Conservation (phyloP, 1,140 invertebrate species). For the Helicoverpa zea region DNA sequence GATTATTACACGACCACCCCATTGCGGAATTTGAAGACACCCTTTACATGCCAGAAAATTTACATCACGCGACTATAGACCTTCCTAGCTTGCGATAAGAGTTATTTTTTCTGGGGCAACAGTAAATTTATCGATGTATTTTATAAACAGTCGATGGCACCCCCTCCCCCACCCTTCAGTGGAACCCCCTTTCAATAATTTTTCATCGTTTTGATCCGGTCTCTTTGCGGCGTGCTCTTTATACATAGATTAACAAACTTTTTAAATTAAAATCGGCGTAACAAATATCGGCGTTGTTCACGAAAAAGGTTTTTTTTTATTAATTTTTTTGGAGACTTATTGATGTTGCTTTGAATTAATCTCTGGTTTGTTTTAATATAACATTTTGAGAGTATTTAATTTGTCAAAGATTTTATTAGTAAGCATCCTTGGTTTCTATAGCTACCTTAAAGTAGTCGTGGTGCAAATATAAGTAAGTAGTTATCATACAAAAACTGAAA, state of each 20-base stretch:
- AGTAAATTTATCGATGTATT: slow-evolving; percentile 64
- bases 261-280: slow-evolving; percentile 81
- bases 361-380: slow-evolving; percentile 21
- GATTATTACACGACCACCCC: slow-evolving; percentile 82
- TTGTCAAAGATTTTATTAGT: too few species aligned
- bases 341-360: slow-evolving; percentile 23
- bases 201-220: slow-evolving; percentile 84
- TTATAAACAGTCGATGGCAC: slow-evolving; percentile 74
- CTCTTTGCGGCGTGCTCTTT: slow-evolving; percentile 80
- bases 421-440: too few species aligned
- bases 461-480: too few species aligned
- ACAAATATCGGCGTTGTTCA: slow-evolving; percentile 68
- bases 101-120: slow-evolving; percentile 10
- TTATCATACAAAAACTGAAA: too few species aligned
- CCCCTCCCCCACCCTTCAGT: slow-evolving; percentile 68
- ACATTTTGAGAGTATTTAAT: neutral
- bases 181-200: slow-evolving; percentile 84
- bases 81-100: slow-evolving; percentile 51
- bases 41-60: slow-evolving; percentile 44
- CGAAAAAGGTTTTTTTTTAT: slow-evolving; percentile 38
- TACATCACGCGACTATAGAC: slow-evolving; percentile 45
- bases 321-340: slow-evolving; percentile 31
- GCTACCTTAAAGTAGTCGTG: too few species aligned
- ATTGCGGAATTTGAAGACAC: slow-evolving; percentile 44
- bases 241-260: slow-evolving; percentile 86